Conservation (phyloP, 2,888 invertebrate species). For the Diachrysia chrysitis region DNA sequence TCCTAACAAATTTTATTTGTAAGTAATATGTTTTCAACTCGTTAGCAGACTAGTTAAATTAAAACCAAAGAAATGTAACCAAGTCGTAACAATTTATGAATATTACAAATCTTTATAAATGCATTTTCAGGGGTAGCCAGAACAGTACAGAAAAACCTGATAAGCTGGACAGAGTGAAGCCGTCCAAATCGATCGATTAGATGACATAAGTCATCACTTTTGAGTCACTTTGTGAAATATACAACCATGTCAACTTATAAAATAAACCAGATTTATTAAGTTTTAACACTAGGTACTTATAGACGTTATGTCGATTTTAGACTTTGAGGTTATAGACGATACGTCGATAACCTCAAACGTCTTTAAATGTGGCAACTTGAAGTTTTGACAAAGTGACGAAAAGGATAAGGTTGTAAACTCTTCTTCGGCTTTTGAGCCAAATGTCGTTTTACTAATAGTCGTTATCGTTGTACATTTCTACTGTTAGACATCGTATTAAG, state of each 20-base stretch:
- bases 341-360: not conserved
- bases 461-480: conserved; percentile 74
- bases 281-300: not conserved
- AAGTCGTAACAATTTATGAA: no score
- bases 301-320: not conserved
- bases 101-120: no score
- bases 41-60: no score
- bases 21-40: no score
- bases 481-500: conserved; percentile 74
- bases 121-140: conserved; percentile 79
- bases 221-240: conserved; percentile 39
- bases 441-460: conserved; percentile 61
- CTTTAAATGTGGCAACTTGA: conserved; percentile 12
- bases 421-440: conserved; percentile 53
- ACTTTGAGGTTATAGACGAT: no score
- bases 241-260: not conserved
- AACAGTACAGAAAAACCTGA: conserved; percentile 80
- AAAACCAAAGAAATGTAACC: no score
- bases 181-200: conserved; percentile 87
- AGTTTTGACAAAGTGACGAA: conserved; percentile 43
- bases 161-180: conserved; percentile 79
- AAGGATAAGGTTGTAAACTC: conserved; percentile 42
- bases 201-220: conserved; percentile 39
- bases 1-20: no score
- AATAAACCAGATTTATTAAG: not conserved